Evolutionary conservation across 1,140 invertebrate species (phyloP).

Genomic region (Reticulitermes speratus): DNA sequence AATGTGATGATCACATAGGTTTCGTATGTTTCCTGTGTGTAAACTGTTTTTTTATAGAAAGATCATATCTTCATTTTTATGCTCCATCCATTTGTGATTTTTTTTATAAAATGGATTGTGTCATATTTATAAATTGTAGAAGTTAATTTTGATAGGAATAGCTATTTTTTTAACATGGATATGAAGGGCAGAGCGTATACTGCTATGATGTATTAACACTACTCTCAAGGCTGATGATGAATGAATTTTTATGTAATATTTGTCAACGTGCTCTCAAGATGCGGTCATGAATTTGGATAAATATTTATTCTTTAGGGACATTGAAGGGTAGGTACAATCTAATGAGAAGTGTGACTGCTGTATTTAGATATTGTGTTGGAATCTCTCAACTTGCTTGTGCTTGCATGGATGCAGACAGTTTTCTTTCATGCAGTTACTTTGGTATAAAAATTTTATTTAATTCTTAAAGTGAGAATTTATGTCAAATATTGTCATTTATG

Average conservation of each 20-base stretch:
- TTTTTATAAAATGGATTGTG: slow-evolving; percentile 1
- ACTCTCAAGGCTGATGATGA: slow-evolving; percentile 6
- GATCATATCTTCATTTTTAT: neutral
- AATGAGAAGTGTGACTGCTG: neutral
- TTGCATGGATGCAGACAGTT: too few relatives aligned
- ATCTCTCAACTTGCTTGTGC: too few relatives aligned
- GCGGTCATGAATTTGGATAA: neutral
- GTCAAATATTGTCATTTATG: too few relatives aligned
- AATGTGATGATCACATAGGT: slow-evolving; percentile 20
- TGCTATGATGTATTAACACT: neutral
- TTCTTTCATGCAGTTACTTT: too few relatives aligned
- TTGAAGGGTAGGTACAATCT: neutral
- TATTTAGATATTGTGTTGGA: neutral
- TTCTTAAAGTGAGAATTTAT: too few relatives aligned
- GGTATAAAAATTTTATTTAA: too few relatives aligned
- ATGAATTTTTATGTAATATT: neutral
- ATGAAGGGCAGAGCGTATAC: neutral
- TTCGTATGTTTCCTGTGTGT: neutral
- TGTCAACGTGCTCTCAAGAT: neutral
- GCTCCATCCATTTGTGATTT: slow-evolving; percentile 3
- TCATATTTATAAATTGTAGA: neutral
- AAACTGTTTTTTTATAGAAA: neutral
- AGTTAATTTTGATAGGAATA: neutral
- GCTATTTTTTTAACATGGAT: neutral
- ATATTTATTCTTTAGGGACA: neutral